Percentiles rank a stretch among this genome's conserved stretches.
phyloP scores from a whole-genome alignment of 2,888 invertebrate genomes.

The Chloroclystis v-ata region DNA sequence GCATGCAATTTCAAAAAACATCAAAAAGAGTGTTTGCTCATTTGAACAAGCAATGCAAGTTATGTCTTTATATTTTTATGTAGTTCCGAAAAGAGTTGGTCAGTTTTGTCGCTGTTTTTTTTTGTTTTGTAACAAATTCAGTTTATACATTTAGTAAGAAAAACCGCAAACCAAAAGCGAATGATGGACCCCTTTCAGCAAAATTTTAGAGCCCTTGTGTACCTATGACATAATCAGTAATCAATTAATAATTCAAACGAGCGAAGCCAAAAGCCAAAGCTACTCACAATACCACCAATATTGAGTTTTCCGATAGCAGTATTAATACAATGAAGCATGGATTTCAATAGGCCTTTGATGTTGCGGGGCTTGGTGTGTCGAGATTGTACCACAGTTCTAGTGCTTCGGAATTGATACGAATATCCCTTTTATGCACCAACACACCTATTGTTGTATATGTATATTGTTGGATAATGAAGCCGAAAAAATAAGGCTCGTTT shows the following conservation, averaged over 20 bases:
- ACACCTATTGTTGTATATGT: constrained; percentile 7
- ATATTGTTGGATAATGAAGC: constrained; percentile 8
- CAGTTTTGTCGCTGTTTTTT: too few relatives aligned
- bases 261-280: background rate
- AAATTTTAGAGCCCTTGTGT: too few relatives aligned
- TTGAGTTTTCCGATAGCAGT: constrained; percentile 17
- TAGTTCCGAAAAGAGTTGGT: too few relatives aligned
- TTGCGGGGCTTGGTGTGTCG: constrained; percentile 16
- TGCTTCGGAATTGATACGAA: constrained; percentile 15
- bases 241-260: background rate
- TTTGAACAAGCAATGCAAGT: too few relatives aligned
- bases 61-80: too few relatives aligned
- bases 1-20: too few relatives aligned
- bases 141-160: too few relatives aligned
- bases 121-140: too few relatives aligned
- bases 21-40: too few relatives aligned
- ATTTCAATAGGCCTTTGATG: constrained; percentile 28
- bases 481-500: constrained; percentile 9
- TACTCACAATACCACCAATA: constrained; percentile 40
- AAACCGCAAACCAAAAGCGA: too few relatives aligned
- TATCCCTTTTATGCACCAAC: background rate
- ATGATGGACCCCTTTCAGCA: too few relatives aligned
- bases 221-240: too few relatives aligned
- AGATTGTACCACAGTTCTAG: constrained; percentile 14
- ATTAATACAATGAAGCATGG: constrained; percentile 19